phyloP scores from a whole-genome alignment of 1,140 invertebrate genomes.

The Dryas iulia region DNA sequence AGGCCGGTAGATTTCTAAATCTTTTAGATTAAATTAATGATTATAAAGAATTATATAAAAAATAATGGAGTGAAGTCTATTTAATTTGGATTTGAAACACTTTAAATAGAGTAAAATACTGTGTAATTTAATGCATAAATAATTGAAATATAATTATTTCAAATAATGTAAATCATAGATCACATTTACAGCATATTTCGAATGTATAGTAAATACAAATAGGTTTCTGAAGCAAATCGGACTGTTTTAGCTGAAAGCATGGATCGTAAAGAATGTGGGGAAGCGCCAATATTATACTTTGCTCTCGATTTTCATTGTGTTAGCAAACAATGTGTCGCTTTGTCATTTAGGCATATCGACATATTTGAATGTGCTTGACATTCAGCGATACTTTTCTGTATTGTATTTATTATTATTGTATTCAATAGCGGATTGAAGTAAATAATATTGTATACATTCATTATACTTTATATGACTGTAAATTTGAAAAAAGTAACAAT shows the following conservation, averaged over 20 bases:
- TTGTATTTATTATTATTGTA: not conserved
- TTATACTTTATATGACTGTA: not conserved
- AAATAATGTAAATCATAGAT: too few relatives aligned
- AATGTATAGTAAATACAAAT: not conserved
- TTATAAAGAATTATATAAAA: too few relatives aligned
- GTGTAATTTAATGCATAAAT: too few relatives aligned
- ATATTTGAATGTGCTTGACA: not conserved
- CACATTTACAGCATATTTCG: too few relatives aligned
- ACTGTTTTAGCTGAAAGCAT: not conserved
- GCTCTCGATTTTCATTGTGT: not conserved
- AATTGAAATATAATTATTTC: too few relatives aligned
- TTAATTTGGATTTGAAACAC: too few relatives aligned
- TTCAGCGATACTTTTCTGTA: not conserved
- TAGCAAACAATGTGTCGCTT: constrained; percentile 1
- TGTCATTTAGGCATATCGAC: not conserved
- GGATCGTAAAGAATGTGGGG: not conserved
- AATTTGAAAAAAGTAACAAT: not conserved
- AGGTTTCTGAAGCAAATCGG: not conserved
- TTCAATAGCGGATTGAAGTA: not conserved
- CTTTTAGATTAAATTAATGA: too few relatives aligned
- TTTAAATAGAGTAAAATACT: too few relatives aligned
- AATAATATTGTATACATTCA: not conserved
- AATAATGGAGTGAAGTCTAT: too few relatives aligned
- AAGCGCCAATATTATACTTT: not conserved
- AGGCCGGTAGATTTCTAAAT: too few relatives aligned